Evolutionary conservation across 2,888 invertebrate species (phyloP), one percentile per base, ranked within the genome.

Genomic region (Orthonychiurus folsomi): DNA sequence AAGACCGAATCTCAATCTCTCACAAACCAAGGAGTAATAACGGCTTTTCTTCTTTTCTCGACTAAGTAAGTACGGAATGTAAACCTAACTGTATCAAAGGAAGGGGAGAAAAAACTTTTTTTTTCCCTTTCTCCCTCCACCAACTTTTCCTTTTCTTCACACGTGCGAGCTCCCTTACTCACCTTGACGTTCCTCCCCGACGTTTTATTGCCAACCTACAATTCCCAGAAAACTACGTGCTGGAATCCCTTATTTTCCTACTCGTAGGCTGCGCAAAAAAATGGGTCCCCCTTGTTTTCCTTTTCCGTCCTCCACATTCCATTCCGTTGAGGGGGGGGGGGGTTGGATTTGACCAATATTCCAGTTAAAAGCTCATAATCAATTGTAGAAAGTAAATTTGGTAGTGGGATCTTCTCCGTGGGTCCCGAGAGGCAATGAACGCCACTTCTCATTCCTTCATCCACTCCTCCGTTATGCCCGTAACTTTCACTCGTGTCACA

Each of bases 1-100:
- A 37, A 37, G 15, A 37, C 37, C 5, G 37, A 37, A 37, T 37
- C 37, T 37, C 37, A 37, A 37, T 37, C 37, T 37, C 37, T 37
- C 37, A 37, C 37, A 37, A 37, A 37, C 37, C 37, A 37, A 37
- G n/a, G 37, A 37, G 37, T 37, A 37, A 37, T 37, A 37, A 37
- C 37, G 37, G 37, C 37, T 5, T 37, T 9, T 15, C 37, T 37
- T 15, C n/a, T n/a, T n/a, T n/a, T n/a, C n/a, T n/a, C n/a, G 37
- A 15, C 37, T 37, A 37, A 37, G 37, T 5, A 5, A 9, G 37
- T 37, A 9, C n/a, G 15, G 37, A 37, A 37, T 37, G 37, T 37
- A 37, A 37, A 37, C 37, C 37, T 37, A 37, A 37, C 9, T 37
- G 37, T 37, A 37, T 37, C 37, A 37, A 37, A 37, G 37, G 15